phyloP scores from a whole-genome alignment of 1,140 invertebrate species.

The Cyphomyrmex costatus region DNA sequence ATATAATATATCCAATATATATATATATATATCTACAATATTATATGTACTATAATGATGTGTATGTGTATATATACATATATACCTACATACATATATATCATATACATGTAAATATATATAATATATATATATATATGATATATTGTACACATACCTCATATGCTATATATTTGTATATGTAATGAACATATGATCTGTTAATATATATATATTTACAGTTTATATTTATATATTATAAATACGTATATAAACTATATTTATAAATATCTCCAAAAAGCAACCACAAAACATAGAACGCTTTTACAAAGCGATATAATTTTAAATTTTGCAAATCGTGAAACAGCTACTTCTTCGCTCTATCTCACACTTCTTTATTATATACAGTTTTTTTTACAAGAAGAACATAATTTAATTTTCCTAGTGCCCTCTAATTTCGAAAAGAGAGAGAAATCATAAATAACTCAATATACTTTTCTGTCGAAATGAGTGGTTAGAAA shows the following conservation, averaged over 20 bases:
- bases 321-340: neutral
- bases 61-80: neutral
- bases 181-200: neutral
- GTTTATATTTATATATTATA: neutral
- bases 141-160: too few species aligned
- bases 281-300: neutral
- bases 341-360: neutral
- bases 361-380: neutral
- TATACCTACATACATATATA: too few species aligned
- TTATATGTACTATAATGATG: too few species aligned
- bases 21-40: neutral
- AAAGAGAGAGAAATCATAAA: neutral
- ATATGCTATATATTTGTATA: neutral
- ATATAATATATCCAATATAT: too few species aligned
- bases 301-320: neutral
- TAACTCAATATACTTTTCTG: neutral
- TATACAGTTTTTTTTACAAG: neutral
- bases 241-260: neutral
- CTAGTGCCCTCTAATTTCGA: neutral
- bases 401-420: neutral
- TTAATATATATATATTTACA: neutral
- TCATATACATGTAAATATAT: too few species aligned
- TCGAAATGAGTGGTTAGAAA: neutral
- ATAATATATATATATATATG: too few species aligned
- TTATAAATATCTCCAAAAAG: constrained; percentile 3